Conservation (phyloP, 2,113 vertebrate species). For the Limanda limanda region DNA sequence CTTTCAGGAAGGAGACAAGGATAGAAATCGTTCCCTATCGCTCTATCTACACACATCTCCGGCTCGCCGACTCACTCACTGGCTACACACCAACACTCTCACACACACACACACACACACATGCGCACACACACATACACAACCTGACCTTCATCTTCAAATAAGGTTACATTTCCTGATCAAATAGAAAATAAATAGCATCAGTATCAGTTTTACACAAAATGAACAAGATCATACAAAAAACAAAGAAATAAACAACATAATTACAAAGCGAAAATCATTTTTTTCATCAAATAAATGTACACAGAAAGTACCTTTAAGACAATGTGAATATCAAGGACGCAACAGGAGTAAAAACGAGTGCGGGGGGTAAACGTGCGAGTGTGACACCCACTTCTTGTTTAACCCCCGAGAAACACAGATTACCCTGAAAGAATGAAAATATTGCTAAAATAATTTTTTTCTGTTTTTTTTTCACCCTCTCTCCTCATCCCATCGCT, state of each 20-base stretch:
- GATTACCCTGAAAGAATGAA: slow-evolving; percentile 82
- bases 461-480: slow-evolving; percentile 33
- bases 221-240: slow-evolving; percentile 79
- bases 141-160: slow-evolving; percentile 69
- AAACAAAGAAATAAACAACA: slow-evolving; percentile 69
- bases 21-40: slow-evolving; percentile 55
- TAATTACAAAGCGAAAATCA: slow-evolving; percentile 72
- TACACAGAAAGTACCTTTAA: slow-evolving; percentile 78
- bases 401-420: slow-evolving; percentile 67
- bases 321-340: slow-evolving; percentile 79
- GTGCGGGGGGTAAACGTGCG: slow-evolving; percentile 53
- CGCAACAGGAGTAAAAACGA: slow-evolving; percentile 70
- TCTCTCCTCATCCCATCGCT: slow-evolving; percentile 50
- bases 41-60: slow-evolving; percentile 55
- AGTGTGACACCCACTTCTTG: slow-evolving; percentile 53
- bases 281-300: slow-evolving; percentile 69
- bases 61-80: slow-evolving; percentile 45
- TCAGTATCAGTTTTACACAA: slow-evolving; percentile 77
- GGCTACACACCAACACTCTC: slow-evolving; percentile 30
- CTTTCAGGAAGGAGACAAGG: slow-evolving; percentile 67
- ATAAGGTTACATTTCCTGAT: slow-evolving; percentile 76
- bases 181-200: slow-evolving; percentile 81
- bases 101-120: slow-evolving; percentile 21
- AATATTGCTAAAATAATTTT: slow-evolving; percentile 82
- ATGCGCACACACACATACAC: slow-evolving; percentile 48